Evolutionary conservation across 1,140 invertebrate species (phyloP).

Genomic region (Zaprionus lachaisei): DNA sequence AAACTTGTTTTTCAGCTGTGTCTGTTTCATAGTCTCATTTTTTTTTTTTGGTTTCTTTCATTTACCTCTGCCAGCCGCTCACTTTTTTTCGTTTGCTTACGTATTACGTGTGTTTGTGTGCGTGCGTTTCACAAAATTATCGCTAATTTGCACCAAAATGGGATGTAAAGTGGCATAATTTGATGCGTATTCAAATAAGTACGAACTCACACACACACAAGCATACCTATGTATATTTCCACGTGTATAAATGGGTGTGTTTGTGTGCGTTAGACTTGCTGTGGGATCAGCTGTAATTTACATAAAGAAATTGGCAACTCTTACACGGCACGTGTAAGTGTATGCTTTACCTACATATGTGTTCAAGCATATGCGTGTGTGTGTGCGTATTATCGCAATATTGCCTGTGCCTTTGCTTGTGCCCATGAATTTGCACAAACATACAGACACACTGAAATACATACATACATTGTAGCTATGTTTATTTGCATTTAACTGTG

Average conservation of each 20-base stretch:
- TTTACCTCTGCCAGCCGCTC: constrained; percentile 68
- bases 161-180: constrained; percentile 63
- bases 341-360: constrained; percentile 28
- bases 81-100: constrained; percentile 77
- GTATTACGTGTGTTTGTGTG: constrained; percentile 71
- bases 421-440: constrained; percentile 4
- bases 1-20: constrained; percentile 78
- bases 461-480: constrained; percentile 16
- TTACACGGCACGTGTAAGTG: constrained; percentile 54
- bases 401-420: constrained; percentile 11
- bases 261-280: constrained; percentile 21
- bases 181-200: constrained; percentile 49
- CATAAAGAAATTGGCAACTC: constrained; percentile 59
- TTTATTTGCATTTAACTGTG: constrained; percentile 42
- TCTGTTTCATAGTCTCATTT: constrained; percentile 59
- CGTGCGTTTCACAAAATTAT: constrained; percentile 65
- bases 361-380: constrained; percentile 2
- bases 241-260: constrained; percentile 7
- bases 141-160: constrained; percentile 65
- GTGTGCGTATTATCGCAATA: constrained; percentile 50
- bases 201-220: constrained; percentile 1
- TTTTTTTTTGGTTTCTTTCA: constrained; percentile 36
- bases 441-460: neutral
- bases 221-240: neutral
- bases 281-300: constrained; percentile 63